A percentile compares a stretch with the other conserved stretches of the same genome.
phyloP scores from a whole-genome alignment of 1,140 invertebrate species.

The Capitella teleta region DNA sequence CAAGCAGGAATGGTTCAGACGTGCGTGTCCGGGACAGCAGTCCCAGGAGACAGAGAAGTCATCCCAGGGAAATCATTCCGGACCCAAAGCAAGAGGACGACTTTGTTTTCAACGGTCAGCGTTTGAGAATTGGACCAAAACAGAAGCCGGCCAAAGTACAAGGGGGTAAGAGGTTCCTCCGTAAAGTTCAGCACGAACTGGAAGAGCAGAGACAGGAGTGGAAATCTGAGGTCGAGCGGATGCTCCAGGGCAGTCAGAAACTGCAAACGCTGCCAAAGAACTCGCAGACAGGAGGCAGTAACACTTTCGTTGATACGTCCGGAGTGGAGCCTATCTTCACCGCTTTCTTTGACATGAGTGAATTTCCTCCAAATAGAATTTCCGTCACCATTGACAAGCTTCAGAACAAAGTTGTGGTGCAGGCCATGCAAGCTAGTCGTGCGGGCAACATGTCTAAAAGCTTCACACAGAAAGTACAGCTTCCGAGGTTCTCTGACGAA shows the following conservation, averaged over 20 bases:
- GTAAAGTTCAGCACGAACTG: conserved; percentile 2
- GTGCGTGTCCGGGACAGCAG: too few relatives aligned
- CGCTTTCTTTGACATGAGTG: conserved; percentile 1
- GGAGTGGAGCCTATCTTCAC: not conserved
- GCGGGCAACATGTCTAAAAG: conserved; percentile 1
- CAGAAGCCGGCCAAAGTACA: too few relatives aligned
- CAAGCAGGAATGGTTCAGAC: too few relatives aligned
- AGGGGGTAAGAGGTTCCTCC: not conserved
- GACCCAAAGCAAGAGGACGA: too few relatives aligned
- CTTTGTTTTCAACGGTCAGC: too few relatives aligned
- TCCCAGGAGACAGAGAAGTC: too few relatives aligned
- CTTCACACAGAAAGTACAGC: conserved; percentile 8
- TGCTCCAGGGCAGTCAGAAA: not conserved
- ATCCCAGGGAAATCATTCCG: too few relatives aligned
- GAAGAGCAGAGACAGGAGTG: conserved; percentile 6
- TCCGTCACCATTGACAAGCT: conserved; percentile 1
- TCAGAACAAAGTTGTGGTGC: conserved; percentile 4
- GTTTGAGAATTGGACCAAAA: too few relatives aligned
- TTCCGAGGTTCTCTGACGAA: conserved; percentile 12
- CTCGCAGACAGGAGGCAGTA: not conserved
- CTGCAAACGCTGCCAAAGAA: not conserved
- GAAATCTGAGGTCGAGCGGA: not conserved
- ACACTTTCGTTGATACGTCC: conserved; percentile 6
- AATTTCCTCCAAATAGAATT: not conserved
- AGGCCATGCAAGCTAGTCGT: not conserved